Percentiles rank a stretch among this genome's conserved stretches.
Evolutionary conservation across 53 echinoderm and acorn worm genomes (phyloP).

Genomic region (Luidia sarsii): DNA sequence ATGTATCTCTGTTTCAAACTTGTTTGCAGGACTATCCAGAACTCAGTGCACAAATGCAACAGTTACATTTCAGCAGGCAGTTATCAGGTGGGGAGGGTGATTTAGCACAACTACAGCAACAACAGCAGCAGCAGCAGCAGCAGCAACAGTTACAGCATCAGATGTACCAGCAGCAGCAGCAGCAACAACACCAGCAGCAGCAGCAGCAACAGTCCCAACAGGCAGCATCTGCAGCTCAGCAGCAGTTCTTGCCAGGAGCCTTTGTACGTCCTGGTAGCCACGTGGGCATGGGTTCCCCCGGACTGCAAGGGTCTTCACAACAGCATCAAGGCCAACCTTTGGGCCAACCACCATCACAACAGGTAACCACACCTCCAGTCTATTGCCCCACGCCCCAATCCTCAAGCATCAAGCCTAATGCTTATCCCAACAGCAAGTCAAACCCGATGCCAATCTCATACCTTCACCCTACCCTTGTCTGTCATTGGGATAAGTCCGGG

Average conservation of each 20-base stretch:
- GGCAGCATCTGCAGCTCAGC: constrained; percentile 46
- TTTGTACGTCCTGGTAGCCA: constrained; percentile 43
- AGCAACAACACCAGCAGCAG: constrained; percentile 2
- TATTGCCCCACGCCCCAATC: no score
- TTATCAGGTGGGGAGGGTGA: constrained; percentile 66
- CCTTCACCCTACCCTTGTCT: no score
- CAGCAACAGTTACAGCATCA: constrained; percentile 57
- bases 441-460: no score
- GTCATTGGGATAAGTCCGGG: no score
- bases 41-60: constrained; percentile 65
- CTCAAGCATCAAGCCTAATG: no score
- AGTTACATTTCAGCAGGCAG: constrained; percentile 58
- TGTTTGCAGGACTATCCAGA: constrained; percentile 63
- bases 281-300: constrained; percentile 38
- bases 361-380: no score
- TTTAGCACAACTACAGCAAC: constrained; percentile 23
- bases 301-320: constrained; percentile 41
- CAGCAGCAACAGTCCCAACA: constrained; percentile 24
- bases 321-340: constrained; percentile 56
- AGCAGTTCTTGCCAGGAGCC: constrained; percentile 46
- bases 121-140: constrained; percentile 49
- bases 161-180: constrained; percentile 26
- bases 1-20: no score
- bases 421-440: no score
- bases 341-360: constrained; percentile 60